These are phyloP conservation scores for Callithrix jacchus DNA, from an alignment of 2,113 vertebrate genomes.

Conservation along the genomic window DNA sequence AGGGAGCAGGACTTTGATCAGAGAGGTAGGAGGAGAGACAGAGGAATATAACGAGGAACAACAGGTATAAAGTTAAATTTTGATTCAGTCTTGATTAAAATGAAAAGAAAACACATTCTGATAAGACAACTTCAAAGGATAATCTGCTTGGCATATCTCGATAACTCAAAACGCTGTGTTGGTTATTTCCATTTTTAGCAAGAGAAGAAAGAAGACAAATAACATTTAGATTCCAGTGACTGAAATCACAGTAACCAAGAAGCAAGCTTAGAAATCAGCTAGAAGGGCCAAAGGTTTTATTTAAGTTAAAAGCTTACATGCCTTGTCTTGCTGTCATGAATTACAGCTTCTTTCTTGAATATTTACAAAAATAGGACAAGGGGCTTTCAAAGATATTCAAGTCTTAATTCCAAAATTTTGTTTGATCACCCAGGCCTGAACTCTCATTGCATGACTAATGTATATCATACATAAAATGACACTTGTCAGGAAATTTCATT, in stretches of 20 bases:
- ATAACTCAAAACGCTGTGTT: not conserved
- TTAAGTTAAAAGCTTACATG: not conserved
- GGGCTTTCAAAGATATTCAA: not conserved
- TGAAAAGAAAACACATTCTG: not conserved
- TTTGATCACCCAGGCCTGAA: not conserved
- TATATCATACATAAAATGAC: not conserved
- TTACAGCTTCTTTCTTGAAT: not conserved
- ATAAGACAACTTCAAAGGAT: not conserved
- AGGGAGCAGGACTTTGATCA: not conserved
- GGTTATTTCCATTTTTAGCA: not conserved
- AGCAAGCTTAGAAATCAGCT: not conserved
- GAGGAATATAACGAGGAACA: not conserved
- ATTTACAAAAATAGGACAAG: not conserved
- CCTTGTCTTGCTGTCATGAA: not conserved
- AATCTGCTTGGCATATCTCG: not conserved
- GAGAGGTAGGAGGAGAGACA: not conserved
- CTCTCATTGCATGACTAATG: not conserved
- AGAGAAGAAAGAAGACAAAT: not conserved
- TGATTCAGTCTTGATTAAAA: constrained; percentile 19
- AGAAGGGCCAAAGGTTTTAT: not conserved
- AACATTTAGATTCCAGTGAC: not conserved
- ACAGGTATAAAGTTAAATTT: not conserved
- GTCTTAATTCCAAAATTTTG: not conserved
- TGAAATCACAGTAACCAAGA: not conserved
- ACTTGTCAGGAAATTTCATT: not conserved